These are phyloP conservation scores for Tetrax tetrax DNA, from an alignment of 2,113 vertebrate species.

Conservation along the genomic window DNA sequence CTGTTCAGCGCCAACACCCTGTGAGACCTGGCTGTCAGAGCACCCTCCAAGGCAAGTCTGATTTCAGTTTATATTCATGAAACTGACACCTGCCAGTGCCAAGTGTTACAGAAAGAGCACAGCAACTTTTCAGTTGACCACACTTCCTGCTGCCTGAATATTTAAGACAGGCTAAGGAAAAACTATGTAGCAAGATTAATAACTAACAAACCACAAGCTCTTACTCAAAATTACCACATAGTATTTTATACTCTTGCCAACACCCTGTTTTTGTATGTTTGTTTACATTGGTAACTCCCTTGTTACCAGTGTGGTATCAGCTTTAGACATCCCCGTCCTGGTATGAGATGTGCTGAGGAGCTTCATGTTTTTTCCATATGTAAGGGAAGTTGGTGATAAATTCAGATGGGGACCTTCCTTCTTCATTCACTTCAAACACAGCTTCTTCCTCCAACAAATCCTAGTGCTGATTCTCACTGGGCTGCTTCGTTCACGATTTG, in stretches of 20 bases:
- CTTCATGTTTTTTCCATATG: rapidly evolving
- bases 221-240: neutral
- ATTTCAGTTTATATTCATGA: neutral
- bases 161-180: conserved; percentile 13
- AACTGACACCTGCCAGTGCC: conserved; percentile 27
- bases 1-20: neutral
- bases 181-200: neutral
- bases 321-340: neutral
- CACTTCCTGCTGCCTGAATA: conserved; percentile 40
- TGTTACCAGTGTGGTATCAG: neutral
- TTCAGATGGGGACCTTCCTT: neutral
- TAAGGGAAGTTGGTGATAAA: neutral
- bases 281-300: neutral
- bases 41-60: neutral
- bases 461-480: neutral
- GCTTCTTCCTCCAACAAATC: neutral
- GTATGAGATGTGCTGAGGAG: neutral
- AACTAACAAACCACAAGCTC: conserved; percentile 36
- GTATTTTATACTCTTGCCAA: neutral
- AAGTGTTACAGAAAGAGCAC: neutral
- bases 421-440: neutral
- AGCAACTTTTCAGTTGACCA: conserved; percentile 22
- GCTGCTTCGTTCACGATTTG: neutral
- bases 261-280: neutral
- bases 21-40: neutral